phyloP scores from a whole-genome alignment of 2,113 vertebrate genomes.

The Lycaon pictus region DNA sequence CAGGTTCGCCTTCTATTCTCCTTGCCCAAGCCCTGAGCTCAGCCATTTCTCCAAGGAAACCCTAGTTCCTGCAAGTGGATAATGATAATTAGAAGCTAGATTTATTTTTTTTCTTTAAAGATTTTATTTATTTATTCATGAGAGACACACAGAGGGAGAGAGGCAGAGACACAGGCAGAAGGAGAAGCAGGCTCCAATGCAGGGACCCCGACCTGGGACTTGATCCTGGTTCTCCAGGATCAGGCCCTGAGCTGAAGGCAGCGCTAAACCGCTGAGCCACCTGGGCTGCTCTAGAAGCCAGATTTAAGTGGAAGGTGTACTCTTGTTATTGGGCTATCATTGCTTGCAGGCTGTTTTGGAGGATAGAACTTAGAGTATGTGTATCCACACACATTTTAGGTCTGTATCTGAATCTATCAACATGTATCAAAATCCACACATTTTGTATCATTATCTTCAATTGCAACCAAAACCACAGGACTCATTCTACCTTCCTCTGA shows the following conservation, averaged over 20 bases:
- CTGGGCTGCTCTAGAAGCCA: not conserved
- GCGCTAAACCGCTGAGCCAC: too few relatives aligned
- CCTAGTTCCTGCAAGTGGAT: not conserved
- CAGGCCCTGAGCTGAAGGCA: too few relatives aligned
- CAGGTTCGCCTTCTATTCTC: not conserved
- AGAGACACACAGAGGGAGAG: too few relatives aligned
- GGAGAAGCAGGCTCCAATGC: too few relatives aligned
- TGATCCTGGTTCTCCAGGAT: too few relatives aligned
- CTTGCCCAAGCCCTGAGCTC: not conserved
- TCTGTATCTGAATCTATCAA: not conserved
- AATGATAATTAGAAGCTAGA: not conserved
- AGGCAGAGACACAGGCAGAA: too few relatives aligned
- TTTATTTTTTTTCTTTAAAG: too few relatives aligned
- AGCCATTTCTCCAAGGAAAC: not conserved
- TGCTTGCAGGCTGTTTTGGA: not conserved
- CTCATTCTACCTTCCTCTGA: not conserved
- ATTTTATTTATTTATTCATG: too few relatives aligned
- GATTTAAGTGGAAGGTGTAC: not conserved
- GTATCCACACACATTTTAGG: not conserved
- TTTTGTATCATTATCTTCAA: not conserved
- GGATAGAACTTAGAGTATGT: not conserved
- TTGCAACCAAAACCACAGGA: not conserved
- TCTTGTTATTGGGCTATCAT: not conserved
- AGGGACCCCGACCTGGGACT: too few relatives aligned
- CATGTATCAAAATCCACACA: not conserved